Percentiles rank a stretch among this genome's conserved stretches.
These are phyloP conservation scores for Drepana arcuata DNA, from an alignment of 1,140 invertebrate genomes.

Conservation along the genomic window DNA sequence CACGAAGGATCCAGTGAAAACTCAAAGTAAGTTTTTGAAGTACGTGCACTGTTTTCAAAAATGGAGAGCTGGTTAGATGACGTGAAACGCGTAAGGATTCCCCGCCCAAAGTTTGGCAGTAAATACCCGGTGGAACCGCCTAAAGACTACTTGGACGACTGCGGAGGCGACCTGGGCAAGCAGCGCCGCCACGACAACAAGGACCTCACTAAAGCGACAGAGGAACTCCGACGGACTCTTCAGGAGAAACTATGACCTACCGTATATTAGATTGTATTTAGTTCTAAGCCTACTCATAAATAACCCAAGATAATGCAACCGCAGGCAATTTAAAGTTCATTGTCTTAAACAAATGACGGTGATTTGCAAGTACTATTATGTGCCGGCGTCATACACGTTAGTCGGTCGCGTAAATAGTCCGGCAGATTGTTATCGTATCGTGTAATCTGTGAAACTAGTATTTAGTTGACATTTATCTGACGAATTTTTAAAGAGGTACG, in stretches of 20 bases:
- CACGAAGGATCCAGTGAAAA: no score
- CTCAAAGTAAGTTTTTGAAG: no score
- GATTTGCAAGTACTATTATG: conserved; percentile 14
- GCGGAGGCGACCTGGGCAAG: conserved; percentile 51
- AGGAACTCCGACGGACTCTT: conserved; percentile 79
- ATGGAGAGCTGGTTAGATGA: conserved; percentile 89
- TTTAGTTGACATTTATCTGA: neutral
- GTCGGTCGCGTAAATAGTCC: conserved; percentile 7
- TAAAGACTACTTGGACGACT: conserved; percentile 76
- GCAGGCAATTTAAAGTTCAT: conserved; percentile 9
- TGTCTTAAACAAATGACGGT: conserved; percentile 14
- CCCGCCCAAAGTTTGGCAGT: conserved; percentile 85
- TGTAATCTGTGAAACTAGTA: neutral
- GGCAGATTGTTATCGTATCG: conserved; percentile 6
- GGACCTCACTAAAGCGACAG: conserved; percentile 79
- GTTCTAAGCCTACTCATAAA: no score
- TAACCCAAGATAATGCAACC: conserved; percentile 14
- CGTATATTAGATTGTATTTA: conserved; percentile 18
- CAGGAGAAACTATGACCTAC: conserved; percentile 80
- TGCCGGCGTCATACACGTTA: conserved; percentile 3
- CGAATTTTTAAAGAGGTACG: no score
- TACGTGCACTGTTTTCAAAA: no score
- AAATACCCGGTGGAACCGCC: conserved; percentile 77
- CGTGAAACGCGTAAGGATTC: conserved; percentile 86
- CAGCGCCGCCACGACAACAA: conserved; percentile 52